Evolutionary conservation across 2,888 invertebrate genomes (phyloP).

Genomic region (Ormia ochracea): DNA sequence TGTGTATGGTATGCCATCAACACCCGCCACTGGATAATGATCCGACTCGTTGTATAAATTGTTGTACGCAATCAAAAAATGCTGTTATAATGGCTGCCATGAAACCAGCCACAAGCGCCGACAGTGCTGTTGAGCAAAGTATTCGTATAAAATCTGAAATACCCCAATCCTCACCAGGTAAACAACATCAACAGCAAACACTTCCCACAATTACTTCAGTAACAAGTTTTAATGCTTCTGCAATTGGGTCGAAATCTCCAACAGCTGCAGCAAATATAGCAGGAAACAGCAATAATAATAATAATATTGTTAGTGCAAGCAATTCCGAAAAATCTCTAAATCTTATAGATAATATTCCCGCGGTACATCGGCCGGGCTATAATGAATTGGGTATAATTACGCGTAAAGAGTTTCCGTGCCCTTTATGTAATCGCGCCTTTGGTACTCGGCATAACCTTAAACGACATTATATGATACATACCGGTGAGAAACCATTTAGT

Average conservation of each 20-base stretch:
- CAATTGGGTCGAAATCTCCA: constrained; percentile 25
- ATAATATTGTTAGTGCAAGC: constrained; percentile 15
- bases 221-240: constrained; percentile 13
- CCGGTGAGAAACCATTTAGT: constrained; percentile 75
- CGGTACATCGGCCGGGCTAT: constrained; percentile 63
- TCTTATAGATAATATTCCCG: constrained; percentile 62
- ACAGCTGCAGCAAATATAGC: neutral
- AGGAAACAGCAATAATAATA: neutral
- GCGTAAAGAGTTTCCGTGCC: constrained; percentile 73
- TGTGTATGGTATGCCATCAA: constrained; percentile 74
- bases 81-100: constrained; percentile 61
- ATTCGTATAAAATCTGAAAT: neutral
- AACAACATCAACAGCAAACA: neutral
- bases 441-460: constrained; percentile 76
- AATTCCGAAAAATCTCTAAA: constrained; percentile 56
- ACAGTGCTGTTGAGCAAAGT: constrained; percentile 42
- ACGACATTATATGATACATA: constrained; percentile 76
- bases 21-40: constrained; percentile 71
- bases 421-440: constrained; percentile 75
- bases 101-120: constrained; percentile 55
- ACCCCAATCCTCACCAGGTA: neutral
- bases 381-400: constrained; percentile 61
- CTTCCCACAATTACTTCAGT: constrained; percentile 28
- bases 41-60: constrained; percentile 73
- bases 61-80: constrained; percentile 69